Conservation (phyloP, 2,888 invertebrate genomes). For the Diloba caeruleocephala region DNA sequence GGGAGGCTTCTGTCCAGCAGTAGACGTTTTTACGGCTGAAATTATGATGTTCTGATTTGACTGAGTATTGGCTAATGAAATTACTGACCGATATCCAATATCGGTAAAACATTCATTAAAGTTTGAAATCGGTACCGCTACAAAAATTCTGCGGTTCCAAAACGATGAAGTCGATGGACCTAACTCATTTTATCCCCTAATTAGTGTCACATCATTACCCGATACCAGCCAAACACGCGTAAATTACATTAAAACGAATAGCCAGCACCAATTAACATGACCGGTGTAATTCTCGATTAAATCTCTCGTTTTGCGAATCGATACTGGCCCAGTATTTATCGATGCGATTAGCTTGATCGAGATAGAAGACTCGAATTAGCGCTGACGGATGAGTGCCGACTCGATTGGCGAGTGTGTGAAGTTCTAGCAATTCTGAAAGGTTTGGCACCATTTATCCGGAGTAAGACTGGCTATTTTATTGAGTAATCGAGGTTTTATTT, state of each 20-base stretch:
- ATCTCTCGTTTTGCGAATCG: slow-evolving; percentile 69
- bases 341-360: slow-evolving; percentile 76
- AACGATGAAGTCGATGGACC: slow-evolving; percentile 29
- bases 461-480: slow-evolving; percentile 50
- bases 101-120: no score
- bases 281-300: slow-evolving; percentile 59
- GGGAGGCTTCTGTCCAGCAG: no score
- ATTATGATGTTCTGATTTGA: no score
- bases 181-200: slow-evolving; percentile 45
- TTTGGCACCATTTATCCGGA: slow-evolving; percentile 43
- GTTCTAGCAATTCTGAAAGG: slow-evolving; percentile 46
- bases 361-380: slow-evolving; percentile 75
- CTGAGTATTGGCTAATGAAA: no score
- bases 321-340: slow-evolving; percentile 73
- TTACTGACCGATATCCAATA: no score
- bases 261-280: slow-evolving; percentile 52
- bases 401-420: slow-evolving; percentile 57
- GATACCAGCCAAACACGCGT: slow-evolving; percentile 45
- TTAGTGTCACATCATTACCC: slow-evolving; percentile 49
- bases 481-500: slow-evolving; percentile 49
- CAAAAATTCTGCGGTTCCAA: slow-evolving; percentile 13
- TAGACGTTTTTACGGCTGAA: no score
- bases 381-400: slow-evolving; percentile 72
- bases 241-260: slow-evolving; percentile 51
- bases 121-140: no score